Base-by-base conservation (phyloP, 64 coral and sea anemone species). In the Astreopora myriophthalma region DNA sequence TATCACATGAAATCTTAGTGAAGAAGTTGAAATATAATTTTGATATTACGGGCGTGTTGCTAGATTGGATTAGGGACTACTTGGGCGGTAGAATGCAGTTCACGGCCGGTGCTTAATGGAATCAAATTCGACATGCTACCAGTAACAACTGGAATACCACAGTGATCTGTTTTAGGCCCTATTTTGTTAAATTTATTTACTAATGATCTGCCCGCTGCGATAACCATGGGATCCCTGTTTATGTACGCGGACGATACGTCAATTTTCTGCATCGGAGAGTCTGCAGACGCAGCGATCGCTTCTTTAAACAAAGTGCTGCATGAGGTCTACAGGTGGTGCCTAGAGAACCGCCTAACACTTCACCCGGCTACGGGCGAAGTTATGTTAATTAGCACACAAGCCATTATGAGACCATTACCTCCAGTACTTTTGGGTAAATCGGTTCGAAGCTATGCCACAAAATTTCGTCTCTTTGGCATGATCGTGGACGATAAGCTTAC, bases 51-150 rank as follows among this genome's bases (percentile, higher is more conserved):
- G 79, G 79, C 20, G 79, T 16, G 4, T 17, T 83, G 35, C 16
- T 83, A 33, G 79, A 83, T 5, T 83, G 79, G 79, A 64, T 66
- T 8, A 84, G 37, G 20, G 37, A 37, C 26, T 84, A 84, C 14
- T 7, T 84, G 25, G 16, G 23, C 19, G 32, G 19, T 64, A 84
- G 52, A 84, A 32, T 36, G 79, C 79, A 65, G 37, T 84, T 62
- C 30, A n/a, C n/a, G n/a, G n/a, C n/a, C n/a, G n/a, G n/a, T n/a
- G n/a, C n/a, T n/a, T n/a, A n/a, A n/a, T n/a, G n/a, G n/a, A n/a
- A n/a, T 83, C n/a, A 19, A 12, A 62, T 63, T 55, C 22, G 79
- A 63, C 22, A 1, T 34, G 36, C 44, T 83, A 58, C 77, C 77
- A 2, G 77, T 81, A 10, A 33, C 77, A 1, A 51, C 39, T 25